Evolutionary conservation across 2,113 vertebrate genomes (phyloP).

Genomic region (Cepphus grylle): DNA sequence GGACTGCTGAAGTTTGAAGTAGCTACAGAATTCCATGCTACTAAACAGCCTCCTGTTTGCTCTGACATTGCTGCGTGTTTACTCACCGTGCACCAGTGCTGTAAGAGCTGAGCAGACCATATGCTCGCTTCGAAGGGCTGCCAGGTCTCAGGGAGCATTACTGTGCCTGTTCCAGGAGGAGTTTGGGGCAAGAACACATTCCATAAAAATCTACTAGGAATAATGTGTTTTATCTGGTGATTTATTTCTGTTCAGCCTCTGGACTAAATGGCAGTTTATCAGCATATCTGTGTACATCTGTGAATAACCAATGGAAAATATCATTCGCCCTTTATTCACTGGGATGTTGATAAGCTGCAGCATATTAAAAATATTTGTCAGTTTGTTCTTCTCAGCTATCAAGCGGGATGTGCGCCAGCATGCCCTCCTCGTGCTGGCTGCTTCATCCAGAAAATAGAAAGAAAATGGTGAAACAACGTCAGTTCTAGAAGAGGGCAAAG

Average conservation of each 20-base stretch:
- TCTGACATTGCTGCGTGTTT: neutral
- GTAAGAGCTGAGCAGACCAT: neutral
- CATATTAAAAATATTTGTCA: slow-evolving; percentile 1
- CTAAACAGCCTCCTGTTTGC: neutral
- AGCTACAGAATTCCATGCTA: neutral
- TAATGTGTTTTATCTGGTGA: neutral
- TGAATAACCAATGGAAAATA: neutral
- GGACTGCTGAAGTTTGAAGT: neutral
- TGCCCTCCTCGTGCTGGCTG: neutral
- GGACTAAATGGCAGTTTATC: neutral
- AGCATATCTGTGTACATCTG: neutral
- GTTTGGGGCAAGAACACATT: neutral
- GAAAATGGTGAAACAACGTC: neutral
- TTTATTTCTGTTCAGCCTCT: slow-evolving; percentile 12
- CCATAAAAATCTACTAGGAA: neutral
- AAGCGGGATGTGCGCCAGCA: neutral
- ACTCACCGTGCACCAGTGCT: neutral
- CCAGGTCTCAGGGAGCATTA: slow-evolving; percentile 3
- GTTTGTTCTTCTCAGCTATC: neutral
- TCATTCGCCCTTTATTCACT: neutral
- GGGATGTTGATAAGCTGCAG: neutral
- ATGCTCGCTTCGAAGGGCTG: neutral
- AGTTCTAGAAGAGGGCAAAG: neutral
- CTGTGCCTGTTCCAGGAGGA: neutral
- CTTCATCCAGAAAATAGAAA: neutral